A percentile compares a stretch with the other conserved stretches of the same genome.
Conservation (phyloP, 2,888 invertebrate genomes). For the Papilio demoleus region DNA sequence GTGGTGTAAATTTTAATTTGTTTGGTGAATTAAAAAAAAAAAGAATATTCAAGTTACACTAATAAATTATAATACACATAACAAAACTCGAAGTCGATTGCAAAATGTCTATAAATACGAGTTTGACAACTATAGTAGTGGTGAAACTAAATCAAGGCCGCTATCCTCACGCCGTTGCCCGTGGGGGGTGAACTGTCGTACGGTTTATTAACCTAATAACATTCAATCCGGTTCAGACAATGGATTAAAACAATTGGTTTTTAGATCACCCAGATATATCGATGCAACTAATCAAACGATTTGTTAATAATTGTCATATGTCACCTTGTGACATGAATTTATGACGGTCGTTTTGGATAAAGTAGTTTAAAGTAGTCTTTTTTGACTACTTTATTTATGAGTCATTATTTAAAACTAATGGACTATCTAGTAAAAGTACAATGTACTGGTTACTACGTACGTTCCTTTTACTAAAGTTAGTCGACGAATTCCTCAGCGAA, state of each 20-base stretch:
- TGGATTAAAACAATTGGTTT: slow-evolving; percentile 35
- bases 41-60: background rate
- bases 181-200: slow-evolving; percentile 43
- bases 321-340: slow-evolving; percentile 1
- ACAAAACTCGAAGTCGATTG: slow-evolving; percentile 1
- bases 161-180: slow-evolving; percentile 45
- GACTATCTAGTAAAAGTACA: too few species aligned
- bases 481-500: too few species aligned
- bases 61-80: background rate
- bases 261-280: slow-evolving; percentile 36
- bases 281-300: slow-evolving; percentile 14
- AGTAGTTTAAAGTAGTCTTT: background rate
- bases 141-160: slow-evolving; percentile 44
- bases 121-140: slow-evolving; percentile 33
- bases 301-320: slow-evolving; percentile 15
- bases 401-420: too few species aligned
- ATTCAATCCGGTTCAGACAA: slow-evolving; percentile 47
- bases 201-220: slow-evolving; percentile 50
- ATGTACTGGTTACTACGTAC: too few species aligned
- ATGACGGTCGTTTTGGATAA: background rate
- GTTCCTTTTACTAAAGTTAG: too few species aligned
- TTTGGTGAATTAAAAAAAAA: too few species aligned
- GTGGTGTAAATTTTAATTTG: too few species aligned
- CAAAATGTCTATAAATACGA: slow-evolving; percentile 33
- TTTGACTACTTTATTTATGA: too few species aligned